Conservation (phyloP, 2,113 vertebrate genomes). For the Thryonomys swinderianus region DNA sequence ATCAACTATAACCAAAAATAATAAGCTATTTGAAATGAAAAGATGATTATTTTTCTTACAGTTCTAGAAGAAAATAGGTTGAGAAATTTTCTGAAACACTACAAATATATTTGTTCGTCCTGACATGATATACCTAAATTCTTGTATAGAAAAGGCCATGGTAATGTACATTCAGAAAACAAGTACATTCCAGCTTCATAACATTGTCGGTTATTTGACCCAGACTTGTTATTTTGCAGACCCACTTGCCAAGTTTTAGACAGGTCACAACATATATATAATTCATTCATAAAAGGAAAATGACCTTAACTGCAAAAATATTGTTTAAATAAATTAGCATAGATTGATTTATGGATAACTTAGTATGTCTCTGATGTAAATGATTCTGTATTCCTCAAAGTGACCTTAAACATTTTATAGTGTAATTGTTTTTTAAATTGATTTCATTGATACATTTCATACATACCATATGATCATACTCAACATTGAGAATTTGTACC, state of each 20-base stretch:
- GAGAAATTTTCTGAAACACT: background rate
- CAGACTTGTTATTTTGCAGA: background rate
- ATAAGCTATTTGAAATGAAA: background rate
- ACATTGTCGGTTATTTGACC: no score
- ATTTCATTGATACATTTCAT: no score
- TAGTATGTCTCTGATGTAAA: background rate
- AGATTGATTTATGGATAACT: conserved; percentile 13
- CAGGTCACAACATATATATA: background rate
- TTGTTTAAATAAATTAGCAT: background rate
- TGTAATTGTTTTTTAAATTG: no score
- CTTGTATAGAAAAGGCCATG: background rate
- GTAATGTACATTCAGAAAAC: fast-evolving
- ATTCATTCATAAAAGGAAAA: background rate
- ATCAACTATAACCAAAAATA: background rate
- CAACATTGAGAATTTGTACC: no score
- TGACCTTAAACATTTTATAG: conserved; percentile 23
- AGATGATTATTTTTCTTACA: background rate
- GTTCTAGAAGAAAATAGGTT: background rate
- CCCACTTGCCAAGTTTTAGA: background rate
- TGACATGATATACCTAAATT: background rate
- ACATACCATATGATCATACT: no score
- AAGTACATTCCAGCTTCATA: background rate
- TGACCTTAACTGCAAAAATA: no score
- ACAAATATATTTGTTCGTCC: background rate
- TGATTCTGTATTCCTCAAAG: conserved; percentile 33